Evolutionary conservation across 2,888 invertebrate species (phyloP).

Genomic region (Diogma glabrata): DNA sequence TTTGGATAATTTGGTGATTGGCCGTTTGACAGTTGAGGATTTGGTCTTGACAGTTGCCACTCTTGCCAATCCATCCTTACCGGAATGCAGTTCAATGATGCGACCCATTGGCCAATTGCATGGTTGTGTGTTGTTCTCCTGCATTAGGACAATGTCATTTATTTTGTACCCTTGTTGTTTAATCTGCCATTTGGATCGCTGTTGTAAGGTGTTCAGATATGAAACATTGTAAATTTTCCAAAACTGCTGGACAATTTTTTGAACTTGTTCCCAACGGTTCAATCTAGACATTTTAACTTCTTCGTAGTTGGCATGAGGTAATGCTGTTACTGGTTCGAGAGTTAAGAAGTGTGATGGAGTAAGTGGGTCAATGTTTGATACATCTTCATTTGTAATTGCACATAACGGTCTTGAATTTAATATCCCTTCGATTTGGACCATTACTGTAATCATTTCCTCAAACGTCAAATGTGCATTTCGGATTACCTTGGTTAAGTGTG

Average conservation of each 20-base stretch:
- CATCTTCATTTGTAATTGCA: not conserved
- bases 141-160: not conserved
- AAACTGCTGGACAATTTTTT: not conserved
- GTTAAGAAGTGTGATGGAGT: not conserved
- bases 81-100: not conserved
- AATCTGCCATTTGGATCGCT: not conserved
- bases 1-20: not conserved
- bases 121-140: not conserved
- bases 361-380: not conserved
- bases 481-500: not conserved
- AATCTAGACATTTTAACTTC: not conserved
- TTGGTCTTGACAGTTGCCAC: not conserved
- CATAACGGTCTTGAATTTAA: not conserved
- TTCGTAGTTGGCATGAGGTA: not conserved
- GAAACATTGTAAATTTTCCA: not conserved
- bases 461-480: not conserved
- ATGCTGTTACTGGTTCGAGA: not conserved
- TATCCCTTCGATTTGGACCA: not conserved
- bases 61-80: not conserved
- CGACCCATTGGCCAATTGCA: no score
- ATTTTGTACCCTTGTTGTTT: not conserved
- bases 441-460: not conserved
- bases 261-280: not conserved
- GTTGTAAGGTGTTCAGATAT: not conserved
- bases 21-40: not conserved